Conservation (phyloP, 1,140 invertebrate species). For the Zaprionus nigranus region DNA sequence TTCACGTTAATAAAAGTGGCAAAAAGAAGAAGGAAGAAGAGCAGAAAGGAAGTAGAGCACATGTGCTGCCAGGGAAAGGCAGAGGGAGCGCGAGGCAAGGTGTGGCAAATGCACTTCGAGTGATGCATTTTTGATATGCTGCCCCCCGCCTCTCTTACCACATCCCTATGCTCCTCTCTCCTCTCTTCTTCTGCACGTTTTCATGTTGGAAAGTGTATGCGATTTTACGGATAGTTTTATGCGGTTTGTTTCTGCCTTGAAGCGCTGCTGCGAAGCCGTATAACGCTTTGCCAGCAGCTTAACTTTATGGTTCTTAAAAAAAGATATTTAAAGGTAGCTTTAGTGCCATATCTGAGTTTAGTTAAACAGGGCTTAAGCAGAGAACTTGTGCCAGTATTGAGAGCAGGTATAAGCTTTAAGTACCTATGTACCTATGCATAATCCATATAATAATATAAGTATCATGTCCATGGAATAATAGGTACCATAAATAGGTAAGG, state of each 20-base stretch:
- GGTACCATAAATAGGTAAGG: too few relatives aligned
- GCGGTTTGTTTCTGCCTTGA: background rate
- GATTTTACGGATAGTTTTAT: background rate
- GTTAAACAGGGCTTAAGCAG: too few relatives aligned
- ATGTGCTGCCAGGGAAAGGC: background rate
- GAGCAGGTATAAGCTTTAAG: too few relatives aligned
- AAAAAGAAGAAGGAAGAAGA: background rate
- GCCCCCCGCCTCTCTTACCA: background rate
- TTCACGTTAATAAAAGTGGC: constrained; percentile 28
- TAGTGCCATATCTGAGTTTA: too few relatives aligned
- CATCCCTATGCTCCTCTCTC: too few relatives aligned
- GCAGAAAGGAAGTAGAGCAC: constrained; percentile 18
- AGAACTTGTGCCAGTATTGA: too few relatives aligned
- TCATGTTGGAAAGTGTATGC: background rate
- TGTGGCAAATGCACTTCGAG: constrained; percentile 32
- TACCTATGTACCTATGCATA: too few relatives aligned
- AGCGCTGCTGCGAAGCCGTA: background rate
- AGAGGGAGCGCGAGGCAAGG: background rate
- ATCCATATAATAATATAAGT: too few relatives aligned
- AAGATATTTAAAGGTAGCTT: background rate
- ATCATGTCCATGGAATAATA: too few relatives aligned
- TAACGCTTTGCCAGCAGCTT: background rate
- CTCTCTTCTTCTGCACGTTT: background rate
- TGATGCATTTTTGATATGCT: constrained; percentile 49
- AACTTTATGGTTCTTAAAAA: background rate